phyloP scores from a whole-genome alignment of 2,797 vertebrate genomes.

The Cossypha polioptera region DNA sequence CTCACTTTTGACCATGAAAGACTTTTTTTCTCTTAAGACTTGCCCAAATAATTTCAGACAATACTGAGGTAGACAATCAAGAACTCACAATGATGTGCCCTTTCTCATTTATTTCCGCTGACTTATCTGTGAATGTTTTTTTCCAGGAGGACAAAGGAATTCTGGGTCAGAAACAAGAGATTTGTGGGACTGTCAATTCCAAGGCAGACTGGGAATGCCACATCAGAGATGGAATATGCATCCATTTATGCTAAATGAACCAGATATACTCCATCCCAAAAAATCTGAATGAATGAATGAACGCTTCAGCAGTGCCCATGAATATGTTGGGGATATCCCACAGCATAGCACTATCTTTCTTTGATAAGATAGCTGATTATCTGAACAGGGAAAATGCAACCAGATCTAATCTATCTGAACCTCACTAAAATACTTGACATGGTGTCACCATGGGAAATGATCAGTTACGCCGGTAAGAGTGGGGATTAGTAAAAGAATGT shows the following conservation, averaged over 20 bases:
- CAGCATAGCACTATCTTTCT: not conserved
- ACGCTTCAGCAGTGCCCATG: not conserved
- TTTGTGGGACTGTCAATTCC: not conserved
- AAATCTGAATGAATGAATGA: not conserved
- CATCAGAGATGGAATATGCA: not conserved
- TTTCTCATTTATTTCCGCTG: not conserved
- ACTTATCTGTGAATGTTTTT: not conserved
- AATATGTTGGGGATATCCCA: not conserved
- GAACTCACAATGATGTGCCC: not conserved
- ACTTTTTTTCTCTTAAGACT: not conserved
- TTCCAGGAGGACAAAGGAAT: not conserved
- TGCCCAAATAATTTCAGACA: not conserved
- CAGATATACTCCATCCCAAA: not conserved
- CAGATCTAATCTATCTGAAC: not conserved
- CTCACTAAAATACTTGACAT: not conserved
- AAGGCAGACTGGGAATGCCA: not conserved
- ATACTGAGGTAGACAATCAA: not conserved
- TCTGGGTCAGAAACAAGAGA: not conserved
- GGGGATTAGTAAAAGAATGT: constrained; percentile 20
- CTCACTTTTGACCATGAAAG: not conserved
- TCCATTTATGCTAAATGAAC: not conserved
- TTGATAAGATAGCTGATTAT: not conserved
- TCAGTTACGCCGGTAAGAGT: not conserved
- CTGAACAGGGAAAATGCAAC: not conserved
- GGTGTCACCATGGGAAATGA: constrained; percentile 10